Evolutionary conservation across 2,888 invertebrate species (phyloP).

Genomic region (Papilio demoleus): DNA sequence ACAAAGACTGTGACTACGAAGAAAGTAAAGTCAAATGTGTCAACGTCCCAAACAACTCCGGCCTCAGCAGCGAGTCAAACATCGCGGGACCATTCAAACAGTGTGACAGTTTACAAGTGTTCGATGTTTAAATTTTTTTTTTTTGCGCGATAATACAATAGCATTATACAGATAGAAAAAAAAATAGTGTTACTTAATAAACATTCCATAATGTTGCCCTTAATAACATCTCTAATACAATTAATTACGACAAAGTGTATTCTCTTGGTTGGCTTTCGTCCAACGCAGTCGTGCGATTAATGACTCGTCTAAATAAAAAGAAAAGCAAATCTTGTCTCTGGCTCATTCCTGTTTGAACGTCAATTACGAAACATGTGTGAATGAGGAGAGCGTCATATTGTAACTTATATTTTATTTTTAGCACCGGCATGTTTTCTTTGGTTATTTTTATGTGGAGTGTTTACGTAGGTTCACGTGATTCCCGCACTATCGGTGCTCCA

Average conservation of each 20-base stretch:
- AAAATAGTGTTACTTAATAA: not conserved
- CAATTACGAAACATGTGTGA: slow-evolving; percentile 52
- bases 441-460: slow-evolving; percentile 52
- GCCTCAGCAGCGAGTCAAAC: slow-evolving; percentile 52
- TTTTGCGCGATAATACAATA: too few species aligned
- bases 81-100: slow-evolving; percentile 49
- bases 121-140: too few species aligned
- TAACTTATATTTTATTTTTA: slow-evolving; percentile 47
- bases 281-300: slow-evolving; percentile 49
- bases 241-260: slow-evolving; percentile 42
- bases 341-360: slow-evolving; percentile 44
- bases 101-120: slow-evolving; percentile 54
- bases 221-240: slow-evolving; percentile 30
- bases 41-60: slow-evolving; percentile 42
- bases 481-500: slow-evolving; percentile 54
- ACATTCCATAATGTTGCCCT: not conserved
- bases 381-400: slow-evolving; percentile 45
- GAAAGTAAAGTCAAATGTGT: slow-evolving; percentile 66
- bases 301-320: slow-evolving; percentile 44
- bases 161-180: too few species aligned
- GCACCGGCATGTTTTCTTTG: slow-evolving; percentile 44
- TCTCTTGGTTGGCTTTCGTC: slow-evolving; percentile 48
- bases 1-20: slow-evolving; percentile 62
- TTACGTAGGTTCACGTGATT: slow-evolving; percentile 72
- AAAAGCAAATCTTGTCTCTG: slow-evolving; percentile 41